Evolutionary conservation across 1,140 invertebrate genomes (phyloP), one percentile per base, ranked within the genome.

Genomic region (Sarcophaga peregrina): DNA sequence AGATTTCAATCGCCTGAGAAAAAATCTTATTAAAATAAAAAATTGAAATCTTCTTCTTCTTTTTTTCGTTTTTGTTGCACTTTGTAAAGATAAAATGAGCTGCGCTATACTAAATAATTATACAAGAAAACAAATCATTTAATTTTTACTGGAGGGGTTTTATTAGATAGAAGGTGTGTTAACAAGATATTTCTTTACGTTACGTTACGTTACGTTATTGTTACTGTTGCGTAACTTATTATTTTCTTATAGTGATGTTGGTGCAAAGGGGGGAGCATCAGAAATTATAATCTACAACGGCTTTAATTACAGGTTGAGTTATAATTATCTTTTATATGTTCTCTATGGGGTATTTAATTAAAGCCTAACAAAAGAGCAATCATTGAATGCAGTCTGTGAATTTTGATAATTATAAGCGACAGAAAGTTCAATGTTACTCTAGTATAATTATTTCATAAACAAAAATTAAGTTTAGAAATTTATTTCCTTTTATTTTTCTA

Each of bases 21-120:
- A 68, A 68, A 68, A 8, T 68, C 62, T 68, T 68, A 68, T 68
- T 68, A 68, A 37, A 68, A 68, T n/a, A 58, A 58, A 37, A 37
- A 58, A n/a, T n/a, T 58, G 13, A 8, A 15, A 58, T 13, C 25
- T 37, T 37, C 25, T 37, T 37, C 25, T 37, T 37, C 25, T 37
- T 37, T 37, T 37, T 4, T 37, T 37, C 25, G 1, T 37, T 37
- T 37, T 37, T 37, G 4, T 37, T 37, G 4, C 25, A 37, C 25
- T 37, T 37, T 37, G 25, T 37, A 37, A 37, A 37, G 25, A 37
- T 37, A 37, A 37, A 37, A 37, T 37, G 4, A 37, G 25, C 25
- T 37, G 25, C 25, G 25, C 25, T 37, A 37, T 37, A 37, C 25
- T 37, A 37, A 37, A 37, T 37, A 37, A 37, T 37, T 37, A 15